A percentile compares a stretch with the other conserved stretches of the same genome.
Conservation (phyloP, 2,113 vertebrate genomes). For the Gulo gulo region DNA sequence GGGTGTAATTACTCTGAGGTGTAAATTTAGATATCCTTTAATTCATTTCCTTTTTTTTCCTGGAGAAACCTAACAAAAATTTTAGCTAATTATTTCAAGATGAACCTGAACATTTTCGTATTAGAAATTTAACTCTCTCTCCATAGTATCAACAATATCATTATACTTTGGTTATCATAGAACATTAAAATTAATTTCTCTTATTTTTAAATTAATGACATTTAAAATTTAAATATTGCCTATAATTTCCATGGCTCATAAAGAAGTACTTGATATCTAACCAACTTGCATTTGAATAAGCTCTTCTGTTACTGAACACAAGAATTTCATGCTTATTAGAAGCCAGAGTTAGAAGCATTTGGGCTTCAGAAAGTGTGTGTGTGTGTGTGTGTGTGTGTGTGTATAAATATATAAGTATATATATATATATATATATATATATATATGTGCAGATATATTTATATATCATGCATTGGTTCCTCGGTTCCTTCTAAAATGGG, state of each 20-base stretch:
- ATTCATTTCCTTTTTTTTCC: background rate
- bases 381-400: no score
- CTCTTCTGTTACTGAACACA: background rate
- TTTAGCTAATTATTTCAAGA: background rate
- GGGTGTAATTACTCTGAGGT: background rate
- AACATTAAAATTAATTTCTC: background rate
- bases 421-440: no score
- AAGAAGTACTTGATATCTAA: background rate
- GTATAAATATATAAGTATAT: no score
- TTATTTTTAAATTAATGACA: conserved; percentile 1
- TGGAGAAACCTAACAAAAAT: background rate
- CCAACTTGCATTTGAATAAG: background rate
- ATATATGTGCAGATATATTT: no score
- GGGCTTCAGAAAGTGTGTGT: background rate
- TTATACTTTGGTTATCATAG: background rate
- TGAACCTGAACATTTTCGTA: background rate
- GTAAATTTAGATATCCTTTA: background rate
- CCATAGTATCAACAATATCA: background rate
- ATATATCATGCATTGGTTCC: background rate
- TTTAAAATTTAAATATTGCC: conserved; percentile 36
- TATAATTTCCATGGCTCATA: conserved; percentile 5
- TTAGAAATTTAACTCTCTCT: background rate
- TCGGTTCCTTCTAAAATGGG: background rate
- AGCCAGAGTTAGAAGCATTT: background rate
- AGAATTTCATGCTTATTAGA: background rate